Evolutionary conservation across 1,140 invertebrate species (phyloP).

Genomic region (Diabrotica virgifera): DNA sequence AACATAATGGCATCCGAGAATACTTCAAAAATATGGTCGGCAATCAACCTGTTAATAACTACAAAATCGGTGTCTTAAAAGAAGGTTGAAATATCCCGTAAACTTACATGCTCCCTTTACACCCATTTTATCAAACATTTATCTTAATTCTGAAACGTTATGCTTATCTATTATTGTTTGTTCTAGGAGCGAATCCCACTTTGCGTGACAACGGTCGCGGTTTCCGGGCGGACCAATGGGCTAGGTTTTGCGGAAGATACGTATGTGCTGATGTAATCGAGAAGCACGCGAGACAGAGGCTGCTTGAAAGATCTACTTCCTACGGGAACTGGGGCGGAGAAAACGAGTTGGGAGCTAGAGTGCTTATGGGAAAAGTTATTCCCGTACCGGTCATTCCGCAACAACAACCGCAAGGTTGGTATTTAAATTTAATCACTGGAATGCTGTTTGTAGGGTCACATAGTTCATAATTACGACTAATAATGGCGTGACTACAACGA

Average conservation of each 20-base stretch:
- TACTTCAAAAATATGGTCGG: too few relatives aligned
- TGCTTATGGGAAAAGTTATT: slow-evolving; percentile 54
- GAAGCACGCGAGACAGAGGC: slow-evolving; percentile 59
- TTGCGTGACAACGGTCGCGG: slow-evolving; percentile 68
- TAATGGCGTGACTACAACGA: too few relatives aligned
- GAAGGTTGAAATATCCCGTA: too few relatives aligned
- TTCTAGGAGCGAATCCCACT: slow-evolving; percentile 69
- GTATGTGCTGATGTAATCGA: slow-evolving; percentile 74
- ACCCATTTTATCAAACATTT: too few relatives aligned
- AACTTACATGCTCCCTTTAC: too few relatives aligned
- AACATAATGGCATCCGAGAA: too few relatives aligned
- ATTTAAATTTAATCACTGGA: not conserved
- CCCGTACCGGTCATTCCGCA: slow-evolving; percentile 36
- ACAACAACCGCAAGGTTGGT: slow-evolving; percentile 36
- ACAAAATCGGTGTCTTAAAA: too few relatives aligned
- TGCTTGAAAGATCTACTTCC: slow-evolving; percentile 56
- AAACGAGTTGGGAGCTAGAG: slow-evolving; percentile 53
- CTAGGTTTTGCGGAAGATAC: slow-evolving; percentile 70
- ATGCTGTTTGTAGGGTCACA: too few relatives aligned
- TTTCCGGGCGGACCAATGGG: slow-evolving; percentile 75
- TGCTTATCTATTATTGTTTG: not conserved
- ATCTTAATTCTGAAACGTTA: too few relatives aligned
- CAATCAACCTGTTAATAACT: too few relatives aligned
- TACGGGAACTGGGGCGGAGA: slow-evolving; percentile 60
- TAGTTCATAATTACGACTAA: too few relatives aligned